These are phyloP conservation scores for Branchipolynoe longqiensis DNA, from an alignment of 2,888 invertebrate species.

Conservation along the genomic window DNA sequence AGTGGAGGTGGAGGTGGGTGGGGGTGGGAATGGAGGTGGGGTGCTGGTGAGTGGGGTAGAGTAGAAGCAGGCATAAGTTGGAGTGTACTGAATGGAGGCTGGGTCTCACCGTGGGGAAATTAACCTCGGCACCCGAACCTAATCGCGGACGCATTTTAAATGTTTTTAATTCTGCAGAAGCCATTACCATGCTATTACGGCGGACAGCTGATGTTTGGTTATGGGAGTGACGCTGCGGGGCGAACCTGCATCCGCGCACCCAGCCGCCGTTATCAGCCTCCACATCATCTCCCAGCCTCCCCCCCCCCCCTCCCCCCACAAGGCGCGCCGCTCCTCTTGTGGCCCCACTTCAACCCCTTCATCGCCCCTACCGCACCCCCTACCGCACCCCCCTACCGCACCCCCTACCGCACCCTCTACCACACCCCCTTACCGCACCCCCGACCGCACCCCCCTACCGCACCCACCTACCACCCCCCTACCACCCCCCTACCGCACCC, in stretches of 20 bases:
- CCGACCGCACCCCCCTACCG: too few relatives aligned
- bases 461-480: too few relatives aligned
- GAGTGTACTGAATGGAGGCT: too few relatives aligned
- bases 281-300: too few relatives aligned
- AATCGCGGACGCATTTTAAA: background rate
- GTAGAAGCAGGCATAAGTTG: too few relatives aligned
- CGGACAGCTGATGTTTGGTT: background rate
- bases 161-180: constrained; percentile 26
- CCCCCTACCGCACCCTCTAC: background rate
- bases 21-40: background rate
- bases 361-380: background rate
- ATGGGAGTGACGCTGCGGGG: background rate
- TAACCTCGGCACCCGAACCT: background rate
- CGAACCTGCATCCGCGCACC: background rate
- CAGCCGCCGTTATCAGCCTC: too few relatives aligned
- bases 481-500: too few relatives aligned
- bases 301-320: background rate
- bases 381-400: background rate
- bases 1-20: background rate
- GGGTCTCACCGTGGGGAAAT: constrained; percentile 7
- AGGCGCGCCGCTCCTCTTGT: background rate
- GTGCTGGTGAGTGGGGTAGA: background rate
- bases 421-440: background rate
- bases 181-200: constrained; percentile 3
- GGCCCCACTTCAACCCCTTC: background rate